phyloP scores from a whole-genome alignment of 2,113 vertebrate species.

The Motacilla tschutschensis region DNA sequence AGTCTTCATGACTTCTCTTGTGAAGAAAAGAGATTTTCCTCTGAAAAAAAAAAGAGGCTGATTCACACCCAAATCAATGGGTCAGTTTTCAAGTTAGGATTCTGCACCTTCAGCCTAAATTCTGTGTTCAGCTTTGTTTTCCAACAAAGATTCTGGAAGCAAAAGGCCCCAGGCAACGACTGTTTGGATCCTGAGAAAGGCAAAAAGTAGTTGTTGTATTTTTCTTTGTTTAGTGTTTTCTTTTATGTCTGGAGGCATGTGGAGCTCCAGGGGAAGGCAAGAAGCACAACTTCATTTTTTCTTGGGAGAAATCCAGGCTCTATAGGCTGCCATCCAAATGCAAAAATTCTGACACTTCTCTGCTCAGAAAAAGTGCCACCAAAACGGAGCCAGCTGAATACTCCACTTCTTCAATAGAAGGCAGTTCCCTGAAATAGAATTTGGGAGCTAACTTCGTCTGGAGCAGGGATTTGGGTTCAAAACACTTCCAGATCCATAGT shows the following conservation, averaged over 20 bases:
- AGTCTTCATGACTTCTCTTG: background rate
- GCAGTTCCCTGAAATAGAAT: constrained; percentile 45
- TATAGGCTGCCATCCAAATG: constrained; percentile 60
- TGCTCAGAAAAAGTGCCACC: constrained; percentile 49
- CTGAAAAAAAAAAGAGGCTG: background rate
- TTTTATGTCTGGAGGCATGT: constrained; percentile 51
- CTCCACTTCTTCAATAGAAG: constrained; percentile 41
- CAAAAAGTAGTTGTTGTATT: constrained; percentile 27
- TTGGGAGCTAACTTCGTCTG: constrained; percentile 50
- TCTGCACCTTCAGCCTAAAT: constrained; percentile 18
- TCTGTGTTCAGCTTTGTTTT: constrained; percentile 9
- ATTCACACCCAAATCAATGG: background rate
- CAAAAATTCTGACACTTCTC: constrained; percentile 47
- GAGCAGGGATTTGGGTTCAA: constrained; percentile 29
- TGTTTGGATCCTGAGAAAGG: constrained; percentile 22
- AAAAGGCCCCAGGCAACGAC: constrained; percentile 32
- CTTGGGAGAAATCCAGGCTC: constrained; percentile 58
- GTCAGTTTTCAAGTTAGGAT: constrained; percentile 5
- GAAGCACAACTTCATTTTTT: constrained; percentile 16
- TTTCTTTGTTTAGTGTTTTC: constrained; percentile 47
- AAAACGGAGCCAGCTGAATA: constrained; percentile 38
- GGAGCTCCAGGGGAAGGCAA: constrained; percentile 53
- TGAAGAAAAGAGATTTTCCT: background rate
- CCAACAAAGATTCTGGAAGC: constrained; percentile 3
- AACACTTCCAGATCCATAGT: background rate